Base-by-base conservation (phyloP, 2,888 invertebrate genomes). In the Amphipyra tragopoginis region DNA sequence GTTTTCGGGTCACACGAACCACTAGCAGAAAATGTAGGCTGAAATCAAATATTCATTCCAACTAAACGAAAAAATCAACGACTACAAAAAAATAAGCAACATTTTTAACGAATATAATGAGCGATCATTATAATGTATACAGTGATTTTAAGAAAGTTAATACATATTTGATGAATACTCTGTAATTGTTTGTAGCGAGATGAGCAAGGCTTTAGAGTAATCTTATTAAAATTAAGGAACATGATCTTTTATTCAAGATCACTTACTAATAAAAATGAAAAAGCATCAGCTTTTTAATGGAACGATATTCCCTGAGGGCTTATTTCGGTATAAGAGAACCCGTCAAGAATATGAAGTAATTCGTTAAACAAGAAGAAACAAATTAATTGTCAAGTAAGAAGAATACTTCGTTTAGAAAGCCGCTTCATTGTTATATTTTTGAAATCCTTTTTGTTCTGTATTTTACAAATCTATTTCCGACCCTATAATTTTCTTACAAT, bases 1-100 rank as follows among this genome's bases (percentile, higher is more conserved):
- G 86, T 88, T 91, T 91, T 90, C 75, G 85, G 92, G 90, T 90
- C 90, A 76, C 91, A 91, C 91, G 91, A 90, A 90, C 79, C 78
- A 80, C 82, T 80, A 80, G 77, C 74, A 70, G 75, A 82, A 84
- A 86, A 85, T 85, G 81, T 86, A 81, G 85, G 81, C 81, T 84
- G 71, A 76, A 87, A 87, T 89, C 83, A 89, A 90, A 89, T 86
- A 88, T 88, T 85, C 79, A 85, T 86, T 81, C 80, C 76, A 59
- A 55, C 63, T 71, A 75, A 75, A 74, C 61, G 70, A 75, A 80
- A 72, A 62, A 60, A 64, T 64, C 36, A 65, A 68, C 40, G 40
- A 44, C 26, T 13, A 48, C 26, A 5, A 33, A 33, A 52, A 43
- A 57, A 38, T 29, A 36, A 49, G 11, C 9, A 52, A 33, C 0